Evolutionary conservation across 2,113 vertebrate genomes (phyloP).

Genomic region (Malaclemys terrapin): DNA sequence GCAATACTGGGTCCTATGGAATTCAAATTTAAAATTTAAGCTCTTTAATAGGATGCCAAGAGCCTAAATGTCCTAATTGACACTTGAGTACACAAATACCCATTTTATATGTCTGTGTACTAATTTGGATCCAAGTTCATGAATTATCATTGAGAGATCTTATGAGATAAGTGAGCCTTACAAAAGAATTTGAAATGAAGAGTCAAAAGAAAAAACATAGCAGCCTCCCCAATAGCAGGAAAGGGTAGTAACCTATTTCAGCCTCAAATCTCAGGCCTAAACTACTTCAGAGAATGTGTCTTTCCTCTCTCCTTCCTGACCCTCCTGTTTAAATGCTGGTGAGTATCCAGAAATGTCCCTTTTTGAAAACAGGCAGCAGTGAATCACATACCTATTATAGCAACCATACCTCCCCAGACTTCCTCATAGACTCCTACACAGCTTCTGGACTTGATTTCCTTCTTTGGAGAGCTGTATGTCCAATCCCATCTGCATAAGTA

Average conservation of each 20-base stretch:
- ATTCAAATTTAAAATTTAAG: background rate
- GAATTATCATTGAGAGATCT: background rate
- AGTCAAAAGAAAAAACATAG: background rate
- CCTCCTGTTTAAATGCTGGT: too few relatives aligned
- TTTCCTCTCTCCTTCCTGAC: background rate
- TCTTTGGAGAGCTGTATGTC: too few relatives aligned
- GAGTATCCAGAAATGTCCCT: too few relatives aligned
- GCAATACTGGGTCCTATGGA: background rate
- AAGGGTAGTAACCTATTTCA: background rate
- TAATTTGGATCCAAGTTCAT: background rate
- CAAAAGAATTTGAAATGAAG: background rate
- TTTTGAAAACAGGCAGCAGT: too few relatives aligned
- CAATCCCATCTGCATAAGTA: too few relatives aligned
- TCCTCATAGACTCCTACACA: too few relatives aligned
- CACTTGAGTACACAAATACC: background rate
- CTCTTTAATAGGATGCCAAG: background rate
- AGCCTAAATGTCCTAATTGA: background rate
- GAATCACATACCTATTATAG: too few relatives aligned
- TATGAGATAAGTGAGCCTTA: background rate
- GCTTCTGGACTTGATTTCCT: too few relatives aligned
- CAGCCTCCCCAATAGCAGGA: background rate
- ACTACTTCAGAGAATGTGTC: background rate
- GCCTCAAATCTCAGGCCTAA: background rate
- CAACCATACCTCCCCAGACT: too few relatives aligned
- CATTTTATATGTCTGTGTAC: background rate